A percentile compares a stretch with the other conserved stretches of the same genome.
Evolutionary conservation across 2,888 invertebrate species (phyloP).

Genomic region (Melikaiella ostensackeni): DNA sequence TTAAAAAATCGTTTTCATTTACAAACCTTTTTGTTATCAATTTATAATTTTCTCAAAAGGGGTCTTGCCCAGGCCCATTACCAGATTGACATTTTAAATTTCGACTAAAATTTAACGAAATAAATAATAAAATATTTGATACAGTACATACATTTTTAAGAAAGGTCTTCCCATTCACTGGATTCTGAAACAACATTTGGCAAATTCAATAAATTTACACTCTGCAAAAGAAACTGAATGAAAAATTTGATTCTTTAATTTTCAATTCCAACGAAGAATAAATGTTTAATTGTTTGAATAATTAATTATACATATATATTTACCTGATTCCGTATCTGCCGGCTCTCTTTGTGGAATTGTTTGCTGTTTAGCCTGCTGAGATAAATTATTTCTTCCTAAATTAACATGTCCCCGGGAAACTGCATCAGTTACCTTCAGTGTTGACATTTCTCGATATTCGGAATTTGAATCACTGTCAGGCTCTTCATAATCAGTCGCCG

Average conservation of each 20-base stretch:
- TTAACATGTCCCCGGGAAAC: too few species aligned
- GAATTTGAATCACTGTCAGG: not conserved
- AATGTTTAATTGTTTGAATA: too few species aligned
- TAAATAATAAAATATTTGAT: not conserved
- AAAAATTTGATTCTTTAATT: too few species aligned
- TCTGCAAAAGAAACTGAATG: too few species aligned
- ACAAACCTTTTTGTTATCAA: not conserved
- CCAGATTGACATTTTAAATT: not conserved
- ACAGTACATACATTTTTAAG: too few species aligned
- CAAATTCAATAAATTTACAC: too few species aligned
- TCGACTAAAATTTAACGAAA: not conserved
- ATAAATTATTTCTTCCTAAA: not conserved
- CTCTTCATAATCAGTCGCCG: not conserved
- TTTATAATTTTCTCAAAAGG: too few species aligned
- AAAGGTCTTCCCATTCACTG: too few species aligned
- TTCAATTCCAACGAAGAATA: too few species aligned
- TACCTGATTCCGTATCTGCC: not conserved
- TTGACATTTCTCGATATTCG: not conserved
- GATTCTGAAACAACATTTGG: too few species aligned
- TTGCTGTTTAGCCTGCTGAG: not conserved
- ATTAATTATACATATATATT: not conserved
- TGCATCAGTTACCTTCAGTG: not conserved
- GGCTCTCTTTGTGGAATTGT: not conserved
- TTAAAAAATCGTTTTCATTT: constrained; percentile 57
- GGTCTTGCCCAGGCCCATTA: not conserved